Evolutionary conservation across 2,113 vertebrate species (phyloP).

Genomic region (Pseudopipra pipra): DNA sequence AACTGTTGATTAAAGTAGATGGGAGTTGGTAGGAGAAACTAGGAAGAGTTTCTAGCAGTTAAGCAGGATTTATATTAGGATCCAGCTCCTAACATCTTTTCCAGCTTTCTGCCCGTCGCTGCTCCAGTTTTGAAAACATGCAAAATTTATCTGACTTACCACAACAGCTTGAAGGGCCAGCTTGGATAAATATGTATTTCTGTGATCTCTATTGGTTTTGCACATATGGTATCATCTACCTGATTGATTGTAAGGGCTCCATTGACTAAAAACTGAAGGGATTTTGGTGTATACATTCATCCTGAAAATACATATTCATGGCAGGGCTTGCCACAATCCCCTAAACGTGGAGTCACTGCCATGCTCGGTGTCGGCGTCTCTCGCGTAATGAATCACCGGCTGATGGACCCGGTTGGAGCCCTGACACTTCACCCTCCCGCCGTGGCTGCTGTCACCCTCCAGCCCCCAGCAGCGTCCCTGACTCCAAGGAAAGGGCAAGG

Average conservation of each 20-base stretch:
- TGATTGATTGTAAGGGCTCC: constrained; percentile 55
- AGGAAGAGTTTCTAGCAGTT: background rate
- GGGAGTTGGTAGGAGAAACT: background rate
- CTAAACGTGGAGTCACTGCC: constrained; percentile 22
- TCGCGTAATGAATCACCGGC: background rate
- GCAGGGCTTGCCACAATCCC: constrained; percentile 20
- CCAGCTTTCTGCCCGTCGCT: background rate
- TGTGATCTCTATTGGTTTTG: constrained; percentile 54
- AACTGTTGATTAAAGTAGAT: constrained; percentile 12
- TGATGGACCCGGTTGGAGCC: background rate
- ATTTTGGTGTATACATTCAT: constrained; percentile 34
- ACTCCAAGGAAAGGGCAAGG: background rate
- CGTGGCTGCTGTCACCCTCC: background rate
- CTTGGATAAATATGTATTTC: constrained; percentile 68
- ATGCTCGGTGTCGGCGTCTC: background rate
- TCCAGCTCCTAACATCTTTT: background rate
- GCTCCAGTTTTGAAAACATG: constrained; percentile 22
- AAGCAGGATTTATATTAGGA: constrained; percentile 42
- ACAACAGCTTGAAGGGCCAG: constrained; percentile 55
- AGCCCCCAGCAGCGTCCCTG: background rate
- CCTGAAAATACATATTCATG: constrained; percentile 53
- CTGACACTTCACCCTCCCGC: background rate
- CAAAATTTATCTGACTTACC: constrained; percentile 28
- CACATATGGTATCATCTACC: constrained; percentile 63
- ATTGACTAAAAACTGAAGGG: constrained; percentile 38